Base-by-base conservation (phyloP, 2,888 invertebrate genomes). In the Diarsia brunnea region DNA sequence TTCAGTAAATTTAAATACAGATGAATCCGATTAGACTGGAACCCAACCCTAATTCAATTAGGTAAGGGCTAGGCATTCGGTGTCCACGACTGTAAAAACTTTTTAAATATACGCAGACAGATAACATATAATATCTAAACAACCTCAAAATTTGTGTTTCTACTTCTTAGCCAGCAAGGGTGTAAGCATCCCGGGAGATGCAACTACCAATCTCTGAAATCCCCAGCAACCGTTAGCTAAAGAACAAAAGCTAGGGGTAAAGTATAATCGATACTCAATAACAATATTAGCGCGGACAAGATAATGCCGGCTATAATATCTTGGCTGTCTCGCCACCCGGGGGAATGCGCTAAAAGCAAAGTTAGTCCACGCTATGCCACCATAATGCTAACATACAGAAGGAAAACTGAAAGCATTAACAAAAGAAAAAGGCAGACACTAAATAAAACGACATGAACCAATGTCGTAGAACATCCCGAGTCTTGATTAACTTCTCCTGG, bases 281-380 rank as follows among this genome's bases (percentile, higher is more conserved):
- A 81, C 65, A 65, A 81, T 81, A 81, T 71, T 58, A 78, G 73
- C 65, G 73, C 31, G 64, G 73, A 84, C 78, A 78, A 85, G 71
- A 85, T 78, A 87, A 84, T 74, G 72, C 67, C 61, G 68, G 69
- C 55, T 66, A 64, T 82, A 75, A 83, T 85, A 65, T 73, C 71
- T 66, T 66, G 55, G 71, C 67, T 14, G 68, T 31, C 74, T 61
- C 75, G 24, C n/a, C 70, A 75, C 87, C 78, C 86, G 38, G 31
- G 86, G 79, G 86, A 78, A 65, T 73, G 76, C 74, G 78, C 72
- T 86, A 78, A 86, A 75, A 86, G 87, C 86, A 85, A 86, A 86
- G 86, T 86, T 87, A 70, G 60, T 58, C 68, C 45, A 71, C 55
- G 60, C 27, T 10, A 16, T 11, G 71, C n/a, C 72, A 70, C 45